Evolutionary conservation across 2,797 vertebrate species (phyloP), one percentile per base, ranked within the genome.

Genomic region (Pelodytes ibericus): DNA sequence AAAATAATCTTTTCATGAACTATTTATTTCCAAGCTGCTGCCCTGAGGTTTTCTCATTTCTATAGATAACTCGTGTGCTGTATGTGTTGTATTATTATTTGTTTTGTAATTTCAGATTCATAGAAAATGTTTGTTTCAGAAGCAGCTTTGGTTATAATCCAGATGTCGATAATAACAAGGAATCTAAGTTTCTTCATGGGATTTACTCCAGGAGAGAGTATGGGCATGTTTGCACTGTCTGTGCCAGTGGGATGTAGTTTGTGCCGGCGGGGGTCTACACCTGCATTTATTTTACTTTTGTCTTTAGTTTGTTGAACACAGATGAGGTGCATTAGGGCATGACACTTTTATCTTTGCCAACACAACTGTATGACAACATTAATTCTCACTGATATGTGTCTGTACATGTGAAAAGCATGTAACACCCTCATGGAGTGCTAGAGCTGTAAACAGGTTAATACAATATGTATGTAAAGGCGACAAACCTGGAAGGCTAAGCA

Each of bases 331-430:
- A 30, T 18, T 66, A 59, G 30, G 10, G 20, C 33, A 15, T 58
- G 2, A 29, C n/a, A 57, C 11, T 61, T 69, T 33, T 61, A 62
- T 75, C 73, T 62, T 31, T 53, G 22, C 73, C 44, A 60, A 61
- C 73, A 60, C 72, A 58, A 66, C 39, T 49, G 73, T 75, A 18
- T 47, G 39, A 67, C 26, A 53, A 44, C 29, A 75, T 75, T 68
- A 27, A 30, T 56, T 22, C 57, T 60, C 53, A 53, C 69, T 51
- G 41, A 69, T 60, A 59, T 26, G 56, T 75, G 22, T 22, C 30
- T 29, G 6, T 33, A 27, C n/a, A n/a, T 30, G 26, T 22, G n/a
- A 7, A 53, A 20, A 24, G 22, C 7, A 24, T 49, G 20, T 68
- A n/a, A n/a, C n/a, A n/a, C n/a, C n/a, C n/a, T n/a, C n/a, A n/a